Evolutionary conservation across 2,888 invertebrate genomes (phyloP).

Genomic region (Galerucella calmariensis): DNA sequence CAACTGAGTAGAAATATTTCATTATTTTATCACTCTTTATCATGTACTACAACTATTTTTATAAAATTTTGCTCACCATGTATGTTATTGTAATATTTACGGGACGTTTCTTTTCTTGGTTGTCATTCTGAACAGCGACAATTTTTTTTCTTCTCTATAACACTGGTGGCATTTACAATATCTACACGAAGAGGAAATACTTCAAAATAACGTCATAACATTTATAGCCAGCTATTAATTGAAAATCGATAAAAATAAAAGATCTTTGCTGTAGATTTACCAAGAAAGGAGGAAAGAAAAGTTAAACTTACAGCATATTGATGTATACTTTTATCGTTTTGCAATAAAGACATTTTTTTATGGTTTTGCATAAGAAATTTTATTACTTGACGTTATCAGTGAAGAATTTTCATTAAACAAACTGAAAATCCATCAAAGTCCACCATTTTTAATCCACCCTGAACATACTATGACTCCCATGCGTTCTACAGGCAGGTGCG

Average conservation of each 20-base stretch:
- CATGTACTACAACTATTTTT: too few relatives aligned
- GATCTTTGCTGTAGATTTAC: slow-evolving; percentile 10
- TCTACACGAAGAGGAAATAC: slow-evolving; percentile 14
- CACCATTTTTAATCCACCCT: too few relatives aligned
- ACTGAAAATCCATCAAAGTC: too few relatives aligned
- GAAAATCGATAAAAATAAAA: slow-evolving; percentile 14
- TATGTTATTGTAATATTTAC: too few relatives aligned
- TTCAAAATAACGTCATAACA: slow-evolving; percentile 11
- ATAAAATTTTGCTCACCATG: too few relatives aligned
- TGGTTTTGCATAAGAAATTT: not conserved
- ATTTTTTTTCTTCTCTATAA: not conserved
- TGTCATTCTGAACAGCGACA: too few relatives aligned
- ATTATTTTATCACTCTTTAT: too few relatives aligned
- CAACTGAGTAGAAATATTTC: slow-evolving; percentile 33
- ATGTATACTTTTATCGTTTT: slow-evolving; percentile 14
- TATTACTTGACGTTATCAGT: not conserved
- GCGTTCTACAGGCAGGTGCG: too few relatives aligned
- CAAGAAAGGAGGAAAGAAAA: slow-evolving; percentile 10
- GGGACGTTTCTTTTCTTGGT: too few relatives aligned
- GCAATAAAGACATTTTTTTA: slow-evolving; percentile 4
- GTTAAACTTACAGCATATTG: slow-evolving; percentile 1
- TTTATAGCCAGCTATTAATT: slow-evolving; percentile 11
- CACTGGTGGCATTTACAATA: not conserved
- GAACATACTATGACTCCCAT: too few relatives aligned
- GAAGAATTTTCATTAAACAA: too few relatives aligned